These are phyloP conservation scores for Ciconia stormi DNA, from an alignment of 2,113 vertebrate species.

Conservation along the genomic window DNA sequence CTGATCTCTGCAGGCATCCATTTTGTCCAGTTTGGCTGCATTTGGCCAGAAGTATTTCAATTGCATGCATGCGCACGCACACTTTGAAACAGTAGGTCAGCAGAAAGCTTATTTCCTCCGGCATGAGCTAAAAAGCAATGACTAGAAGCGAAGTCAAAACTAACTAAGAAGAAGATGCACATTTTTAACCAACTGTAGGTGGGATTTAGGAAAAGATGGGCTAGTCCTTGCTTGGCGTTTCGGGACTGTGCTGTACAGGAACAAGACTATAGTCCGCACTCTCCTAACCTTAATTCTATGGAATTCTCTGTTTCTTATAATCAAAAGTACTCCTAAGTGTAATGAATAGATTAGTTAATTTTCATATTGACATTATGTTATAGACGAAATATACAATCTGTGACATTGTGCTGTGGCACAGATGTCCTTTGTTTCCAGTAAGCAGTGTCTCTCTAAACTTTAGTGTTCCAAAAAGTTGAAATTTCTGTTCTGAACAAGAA, in stretches of 20 bases:
- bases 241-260: not conserved
- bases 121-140: not conserved
- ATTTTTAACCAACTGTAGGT: not conserved
- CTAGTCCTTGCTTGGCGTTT: not conserved
- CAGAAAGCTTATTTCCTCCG: not conserved
- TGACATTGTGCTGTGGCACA: not conserved
- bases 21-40: not conserved
- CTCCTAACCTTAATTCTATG: not conserved
- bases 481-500: not conserved
- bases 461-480: not conserved
- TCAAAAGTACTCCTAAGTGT: not conserved
- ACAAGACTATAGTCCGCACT: not conserved
- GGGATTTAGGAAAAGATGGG: not conserved
- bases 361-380: not conserved
- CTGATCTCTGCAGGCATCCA: not conserved
- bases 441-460: not conserved
- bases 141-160: not conserved
- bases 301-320: not conserved
- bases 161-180: not conserved
- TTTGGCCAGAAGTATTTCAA: not conserved
- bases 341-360: not conserved
- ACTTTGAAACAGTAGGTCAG: not conserved
- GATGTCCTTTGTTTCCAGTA: not conserved
- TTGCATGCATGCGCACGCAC: not conserved
- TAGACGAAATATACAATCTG: not conserved